phyloP scores from a whole-genome alignment of 2,888 invertebrate genomes.

The Rhingia campestris region DNA sequence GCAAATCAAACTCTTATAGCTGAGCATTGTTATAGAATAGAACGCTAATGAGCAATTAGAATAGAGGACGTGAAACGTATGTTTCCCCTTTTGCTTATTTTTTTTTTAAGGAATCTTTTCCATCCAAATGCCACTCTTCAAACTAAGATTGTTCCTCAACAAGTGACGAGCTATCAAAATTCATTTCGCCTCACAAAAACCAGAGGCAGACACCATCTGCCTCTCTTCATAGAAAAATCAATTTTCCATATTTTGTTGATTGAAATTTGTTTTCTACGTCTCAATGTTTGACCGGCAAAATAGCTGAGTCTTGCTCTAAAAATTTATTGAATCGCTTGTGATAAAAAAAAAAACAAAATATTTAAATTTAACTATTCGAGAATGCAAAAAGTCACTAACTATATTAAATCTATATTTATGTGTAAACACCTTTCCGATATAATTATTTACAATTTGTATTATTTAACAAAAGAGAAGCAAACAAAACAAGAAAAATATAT shows the following conservation, averaged over 20 bases:
- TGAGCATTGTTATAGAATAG: conserved; percentile 6
- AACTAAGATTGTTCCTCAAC: conserved; percentile 54
- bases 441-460: conserved; percentile 45
- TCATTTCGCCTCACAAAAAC: neutral
- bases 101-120: conserved; percentile 36
- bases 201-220: neutral
- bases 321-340: conserved; percentile 54
- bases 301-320: neutral
- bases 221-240: neutral
- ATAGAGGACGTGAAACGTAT: neutral
- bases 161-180: conserved; percentile 44
- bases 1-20: conserved; percentile 1
- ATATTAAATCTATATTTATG: conserved; percentile 4
- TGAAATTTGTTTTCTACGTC: conserved; percentile 1
- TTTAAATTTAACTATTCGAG: conserved; percentile 36
- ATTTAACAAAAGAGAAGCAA: conserved; percentile 30
- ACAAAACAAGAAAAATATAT: conserved; percentile 32
- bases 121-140: conserved; percentile 42
- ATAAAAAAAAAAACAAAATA: conserved; percentile 39
- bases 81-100: conserved; percentile 6
- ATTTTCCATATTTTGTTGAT: conserved; percentile 13
- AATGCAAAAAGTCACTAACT: conserved; percentile 52
- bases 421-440: conserved; percentile 23
- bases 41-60: conserved; percentile 5
- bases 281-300: neutral